Base-by-base conservation (phyloP, 2,113 vertebrate species). In the Pachyramphus minor region DNA sequence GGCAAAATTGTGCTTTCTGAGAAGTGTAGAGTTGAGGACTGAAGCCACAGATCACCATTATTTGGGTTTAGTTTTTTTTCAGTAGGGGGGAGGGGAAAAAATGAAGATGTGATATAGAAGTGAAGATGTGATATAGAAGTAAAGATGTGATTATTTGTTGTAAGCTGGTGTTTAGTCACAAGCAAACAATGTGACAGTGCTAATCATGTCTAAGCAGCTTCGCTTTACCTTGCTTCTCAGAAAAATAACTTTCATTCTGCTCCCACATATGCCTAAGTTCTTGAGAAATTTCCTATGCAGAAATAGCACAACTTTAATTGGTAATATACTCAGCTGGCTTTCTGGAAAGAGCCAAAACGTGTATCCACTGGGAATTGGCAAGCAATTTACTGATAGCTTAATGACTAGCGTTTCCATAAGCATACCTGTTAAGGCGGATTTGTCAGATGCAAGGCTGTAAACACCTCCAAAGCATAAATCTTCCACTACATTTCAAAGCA, bases 271-370 rank as follows among this genome's bases (percentile, higher is more conserved):
- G 62, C 60, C 22, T 35, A 23, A 75, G 50, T 58, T 77, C 76
- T 78, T 90, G 83, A 72, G 77, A 92, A 89, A 81, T 41, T 87
- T 89, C 72, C 64, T 14, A 25, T 56, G 75, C 78, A 20, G 11
- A 3, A 60, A 33, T 12, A 64, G 42, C 68, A 31, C 59, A 47
- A 28, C 47, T 89, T 56, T 33, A 90, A 55, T 72, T 81, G 52
- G 39, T 68, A 47, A 50, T 62, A n/a, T 21, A 27, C 21, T 77
- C 56, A 52, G 19, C 63, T 92, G 60, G 14, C 47, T 75, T 88
- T 84, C 77, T 49, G 66, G 39, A 83, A 87, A 73, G 62, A 78
- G 23, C 22, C 67, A 85, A 92, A 95, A 33, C 20, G 16, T 8
- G 8, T 47, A 74, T 72, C 73, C 37, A 24, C 14, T 77, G 80